phyloP scores from a whole-genome alignment of 2,797 vertebrate species.

The Podargus strigoides region DNA sequence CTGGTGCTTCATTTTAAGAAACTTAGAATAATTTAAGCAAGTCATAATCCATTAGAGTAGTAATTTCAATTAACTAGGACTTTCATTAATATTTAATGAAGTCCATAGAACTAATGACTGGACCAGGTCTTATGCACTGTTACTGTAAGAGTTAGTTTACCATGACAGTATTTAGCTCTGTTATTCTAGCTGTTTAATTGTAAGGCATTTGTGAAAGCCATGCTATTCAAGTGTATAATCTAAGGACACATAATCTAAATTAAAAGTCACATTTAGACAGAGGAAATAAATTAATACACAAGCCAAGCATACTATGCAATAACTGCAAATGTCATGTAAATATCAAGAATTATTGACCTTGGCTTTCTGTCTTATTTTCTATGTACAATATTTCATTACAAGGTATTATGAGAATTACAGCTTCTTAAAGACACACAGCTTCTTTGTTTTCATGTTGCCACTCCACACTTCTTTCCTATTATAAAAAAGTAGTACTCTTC shows the following conservation, averaged over 20 bases:
- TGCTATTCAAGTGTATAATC: neutral
- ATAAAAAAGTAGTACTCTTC: neutral
- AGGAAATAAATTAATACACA: neutral
- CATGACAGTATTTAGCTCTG: neutral
- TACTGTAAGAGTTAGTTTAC: neutral
- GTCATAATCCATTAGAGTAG: neutral
- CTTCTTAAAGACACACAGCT: neutral
- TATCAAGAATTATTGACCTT: neutral
- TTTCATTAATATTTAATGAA: neutral
- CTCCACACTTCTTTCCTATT: neutral
- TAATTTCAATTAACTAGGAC: neutral
- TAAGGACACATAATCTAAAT: neutral
- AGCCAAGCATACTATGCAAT: neutral
- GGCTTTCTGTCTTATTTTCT: neutral
- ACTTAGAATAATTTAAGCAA: neutral
- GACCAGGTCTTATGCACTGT: neutral
- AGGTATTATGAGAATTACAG: neutral
- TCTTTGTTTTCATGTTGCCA: neutral
- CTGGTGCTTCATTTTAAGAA: neutral
- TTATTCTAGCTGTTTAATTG: neutral
- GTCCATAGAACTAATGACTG: neutral
- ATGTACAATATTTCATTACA: neutral
- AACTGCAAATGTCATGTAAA: neutral
- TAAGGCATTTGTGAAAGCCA: neutral
- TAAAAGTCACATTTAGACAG: neutral